These are phyloP conservation scores for Lerista edwardsae DNA, from an alignment of 2,797 vertebrate genomes.

Conservation along the genomic window DNA sequence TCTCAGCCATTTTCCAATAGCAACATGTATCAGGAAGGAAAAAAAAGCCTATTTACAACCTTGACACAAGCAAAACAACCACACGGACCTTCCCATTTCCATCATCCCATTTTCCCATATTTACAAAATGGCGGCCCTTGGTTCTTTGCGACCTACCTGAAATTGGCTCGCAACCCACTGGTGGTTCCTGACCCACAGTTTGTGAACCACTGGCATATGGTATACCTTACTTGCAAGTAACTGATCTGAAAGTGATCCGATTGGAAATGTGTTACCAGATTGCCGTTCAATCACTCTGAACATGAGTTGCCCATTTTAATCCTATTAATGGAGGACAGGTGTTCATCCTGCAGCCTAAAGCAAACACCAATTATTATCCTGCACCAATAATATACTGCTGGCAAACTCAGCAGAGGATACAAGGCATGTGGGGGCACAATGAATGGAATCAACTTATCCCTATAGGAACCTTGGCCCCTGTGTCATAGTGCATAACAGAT, in stretches of 20 bases:
- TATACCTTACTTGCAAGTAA: not conserved
- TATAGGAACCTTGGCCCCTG: constrained; percentile 28
- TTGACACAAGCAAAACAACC: too few relatives aligned
- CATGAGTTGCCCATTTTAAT: constrained; percentile 21
- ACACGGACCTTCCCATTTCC: too few relatives aligned
- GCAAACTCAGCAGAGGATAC: constrained; percentile 18
- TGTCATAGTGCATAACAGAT: constrained; percentile 10
- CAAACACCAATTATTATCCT: not conserved
- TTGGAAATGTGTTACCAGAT: constrained; percentile 7
- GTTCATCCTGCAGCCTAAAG: constrained; percentile 13
- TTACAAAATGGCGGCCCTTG: too few relatives aligned
- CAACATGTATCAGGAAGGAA: too few relatives aligned
- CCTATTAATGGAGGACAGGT: not conserved
- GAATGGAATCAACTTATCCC: constrained; percentile 22
- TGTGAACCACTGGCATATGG: not conserved
- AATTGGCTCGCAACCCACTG: too few relatives aligned
- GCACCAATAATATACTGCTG: constrained; percentile 17
- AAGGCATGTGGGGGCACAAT: constrained; percentile 12
- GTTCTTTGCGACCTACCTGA: too few relatives aligned
- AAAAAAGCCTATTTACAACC: too few relatives aligned
- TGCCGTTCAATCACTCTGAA: constrained; percentile 1
- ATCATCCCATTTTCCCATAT: too few relatives aligned
- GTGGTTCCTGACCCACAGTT: too few relatives aligned
- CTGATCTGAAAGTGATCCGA: not conserved
- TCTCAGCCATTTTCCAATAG: too few relatives aligned